phyloP scores from a whole-genome alignment of 2,113 vertebrate genomes.

The chimpanzee (Pan troglodytes) region NHGRI_mPanTro3-v2.1_pri NC_072408.2:90867001-90867500 shows the following conservation, averaged over 20 bases:
- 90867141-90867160: background rate
- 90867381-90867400: background rate
- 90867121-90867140: background rate
- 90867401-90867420: background rate
- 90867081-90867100: background rate
- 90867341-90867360: background rate
- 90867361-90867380: background rate
- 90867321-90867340: background rate
- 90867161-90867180: conserved; percentile 9
- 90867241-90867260: background rate
- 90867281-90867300: background rate
- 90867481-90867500: background rate
- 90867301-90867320: background rate
- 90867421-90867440: background rate
- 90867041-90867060: background rate
- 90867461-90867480: background rate
- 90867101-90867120: background rate
- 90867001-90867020: background rate
- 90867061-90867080: background rate
- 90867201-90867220: background rate
- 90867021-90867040: background rate
- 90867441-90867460: background rate
- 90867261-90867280: background rate
- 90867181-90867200: background rate
- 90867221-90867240: background rate